Conservation (phyloP, 2,797 vertebrate genomes). For the Hydrocynus forskahlii region DNA sequence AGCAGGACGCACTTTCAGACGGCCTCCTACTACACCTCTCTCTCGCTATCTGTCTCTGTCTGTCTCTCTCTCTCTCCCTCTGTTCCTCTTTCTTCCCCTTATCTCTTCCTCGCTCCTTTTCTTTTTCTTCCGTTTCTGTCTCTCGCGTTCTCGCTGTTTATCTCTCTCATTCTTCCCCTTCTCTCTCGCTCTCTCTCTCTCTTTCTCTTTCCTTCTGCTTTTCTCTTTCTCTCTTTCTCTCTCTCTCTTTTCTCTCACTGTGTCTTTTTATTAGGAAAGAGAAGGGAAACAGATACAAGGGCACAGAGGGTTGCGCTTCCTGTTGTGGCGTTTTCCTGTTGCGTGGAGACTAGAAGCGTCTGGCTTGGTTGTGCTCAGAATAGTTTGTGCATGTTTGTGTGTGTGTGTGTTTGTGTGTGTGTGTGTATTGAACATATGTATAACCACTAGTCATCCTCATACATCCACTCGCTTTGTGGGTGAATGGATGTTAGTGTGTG, state of each 20-base stretch:
- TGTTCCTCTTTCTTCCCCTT: no score
- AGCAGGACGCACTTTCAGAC: constrained; percentile 1
- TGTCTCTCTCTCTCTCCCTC: no score
- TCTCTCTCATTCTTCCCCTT: not conserved
- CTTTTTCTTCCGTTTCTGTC: no score
- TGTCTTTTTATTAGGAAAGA: constrained; percentile 20
- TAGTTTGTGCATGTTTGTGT: constrained; percentile 25
- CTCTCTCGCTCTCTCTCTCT: not conserved
- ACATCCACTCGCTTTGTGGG: constrained; percentile 8
- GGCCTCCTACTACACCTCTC: not conserved
- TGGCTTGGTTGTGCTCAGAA: constrained; percentile 21
- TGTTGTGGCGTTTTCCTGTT: constrained; percentile 58
- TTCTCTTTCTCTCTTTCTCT: not conserved
- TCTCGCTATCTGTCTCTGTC: not conserved
- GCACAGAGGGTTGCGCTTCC: constrained; percentile 54
- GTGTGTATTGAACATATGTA: not conserved
- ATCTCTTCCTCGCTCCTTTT: not conserved
- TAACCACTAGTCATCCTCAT: not conserved
- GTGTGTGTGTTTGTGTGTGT: constrained; percentile 33
- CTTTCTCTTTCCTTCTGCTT: not conserved
- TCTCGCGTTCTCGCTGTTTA: not conserved
- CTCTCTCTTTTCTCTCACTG: not conserved
- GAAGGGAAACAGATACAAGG: constrained; percentile 55
- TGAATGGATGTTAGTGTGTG: constrained; percentile 28
- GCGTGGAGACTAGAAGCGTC: constrained; percentile 12